Evolutionary conservation across 2,888 invertebrate genomes (phyloP).

Genomic region (Amblyjoppa proteus): DNA sequence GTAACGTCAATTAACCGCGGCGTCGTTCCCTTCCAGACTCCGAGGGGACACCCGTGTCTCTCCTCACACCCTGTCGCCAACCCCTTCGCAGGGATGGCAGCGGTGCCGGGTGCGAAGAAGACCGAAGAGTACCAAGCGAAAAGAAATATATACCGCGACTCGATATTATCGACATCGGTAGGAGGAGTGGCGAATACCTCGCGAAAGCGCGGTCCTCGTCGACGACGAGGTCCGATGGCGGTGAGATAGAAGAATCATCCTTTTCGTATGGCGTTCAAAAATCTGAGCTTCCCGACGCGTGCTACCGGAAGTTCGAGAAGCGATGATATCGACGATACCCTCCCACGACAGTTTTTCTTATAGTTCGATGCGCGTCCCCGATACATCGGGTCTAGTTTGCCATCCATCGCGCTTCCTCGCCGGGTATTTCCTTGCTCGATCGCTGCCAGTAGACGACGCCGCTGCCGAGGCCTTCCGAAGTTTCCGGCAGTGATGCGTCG

Average conservation of each 20-base stretch:
- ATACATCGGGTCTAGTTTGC: conserved; percentile 9
- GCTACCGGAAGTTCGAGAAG: background rate
- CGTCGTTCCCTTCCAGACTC: conserved; percentile 51
- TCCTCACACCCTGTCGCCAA: conserved; percentile 16
- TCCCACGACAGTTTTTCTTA: background rate
- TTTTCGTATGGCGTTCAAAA: conserved; percentile 11
- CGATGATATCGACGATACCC: background rate
- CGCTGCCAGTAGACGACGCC: conserved; percentile 11
- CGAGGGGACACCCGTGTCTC: conserved; percentile 41
- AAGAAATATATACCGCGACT: conserved; percentile 40
- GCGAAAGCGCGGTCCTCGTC: conserved; percentile 6
- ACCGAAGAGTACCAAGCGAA: conserved; percentile 16
- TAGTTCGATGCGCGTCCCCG: conserved; percentile 12
- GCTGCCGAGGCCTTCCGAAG: conserved; percentile 64
- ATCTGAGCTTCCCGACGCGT: background rate
- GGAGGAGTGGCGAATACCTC: conserved; percentile 9
- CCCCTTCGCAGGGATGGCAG: conserved; percentile 24
- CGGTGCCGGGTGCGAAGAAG: conserved; percentile 11
- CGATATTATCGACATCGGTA: conserved; percentile 58
- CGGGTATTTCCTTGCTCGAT: conserved; percentile 27
- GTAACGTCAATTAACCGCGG: conserved; percentile 66
- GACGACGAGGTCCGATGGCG: background rate
- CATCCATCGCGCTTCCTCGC: conserved; percentile 14
- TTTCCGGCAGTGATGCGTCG: conserved; percentile 57
- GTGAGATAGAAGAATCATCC: background rate